These are phyloP conservation scores for Madoqua kirkii DNA, from an alignment of 2,113 vertebrate species.

Conservation along the genomic window DNA sequence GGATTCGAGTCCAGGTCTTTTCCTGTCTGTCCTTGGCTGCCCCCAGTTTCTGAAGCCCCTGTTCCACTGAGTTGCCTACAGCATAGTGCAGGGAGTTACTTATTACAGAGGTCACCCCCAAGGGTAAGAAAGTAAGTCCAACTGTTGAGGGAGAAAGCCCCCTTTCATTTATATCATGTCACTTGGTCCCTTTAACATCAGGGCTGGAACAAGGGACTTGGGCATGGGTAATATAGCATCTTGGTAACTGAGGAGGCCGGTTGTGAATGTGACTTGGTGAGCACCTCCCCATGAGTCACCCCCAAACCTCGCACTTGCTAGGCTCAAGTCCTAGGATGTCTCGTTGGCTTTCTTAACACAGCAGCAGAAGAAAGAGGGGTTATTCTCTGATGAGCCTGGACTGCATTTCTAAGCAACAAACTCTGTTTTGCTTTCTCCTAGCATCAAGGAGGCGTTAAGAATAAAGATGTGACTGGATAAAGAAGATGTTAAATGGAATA, in stretches of 20 bases:
- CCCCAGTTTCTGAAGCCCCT: not conserved
- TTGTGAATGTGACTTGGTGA: not conserved
- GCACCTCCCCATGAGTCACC: not conserved
- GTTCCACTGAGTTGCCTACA: not conserved
- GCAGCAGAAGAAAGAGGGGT: not conserved
- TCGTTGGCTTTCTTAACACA: not conserved
- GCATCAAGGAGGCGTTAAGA: not conserved
- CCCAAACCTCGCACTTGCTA: not conserved
- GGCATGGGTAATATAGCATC: not conserved
- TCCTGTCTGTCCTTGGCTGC: not conserved
- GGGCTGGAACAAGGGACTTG: not conserved
- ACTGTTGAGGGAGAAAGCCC: not conserved
- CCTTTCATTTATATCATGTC: not conserved
- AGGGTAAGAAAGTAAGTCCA: not conserved
- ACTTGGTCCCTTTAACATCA: not conserved
- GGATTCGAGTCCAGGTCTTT: not conserved
- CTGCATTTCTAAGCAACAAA: not conserved
- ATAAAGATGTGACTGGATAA: not conserved
- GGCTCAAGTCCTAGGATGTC: not conserved
- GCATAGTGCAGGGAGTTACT: not conserved
- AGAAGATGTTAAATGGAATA: not conserved
- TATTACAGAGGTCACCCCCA: not conserved
- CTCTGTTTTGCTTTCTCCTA: not conserved
- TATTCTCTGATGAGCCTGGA: not conserved
- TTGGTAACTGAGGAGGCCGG: not conserved